Percentiles rank a stretch among this genome's conserved stretches.
phyloP scores from a whole-genome alignment of 2,888 invertebrate genomes.

The Octonoba sinensis region DNA sequence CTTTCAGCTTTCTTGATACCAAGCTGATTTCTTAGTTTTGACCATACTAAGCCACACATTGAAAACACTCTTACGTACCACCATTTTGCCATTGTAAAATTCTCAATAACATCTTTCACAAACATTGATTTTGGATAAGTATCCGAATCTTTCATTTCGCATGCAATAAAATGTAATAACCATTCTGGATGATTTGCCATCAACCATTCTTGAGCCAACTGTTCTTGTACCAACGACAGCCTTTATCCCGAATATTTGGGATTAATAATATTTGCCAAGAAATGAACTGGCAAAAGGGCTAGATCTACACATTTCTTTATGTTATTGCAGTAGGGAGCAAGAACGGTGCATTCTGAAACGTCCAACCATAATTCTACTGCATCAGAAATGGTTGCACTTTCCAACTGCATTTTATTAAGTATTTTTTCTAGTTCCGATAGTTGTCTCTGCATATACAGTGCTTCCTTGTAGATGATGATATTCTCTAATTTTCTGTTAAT shows the following conservation, averaged over 20 bases:
- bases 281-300: background rate
- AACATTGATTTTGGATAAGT: background rate
- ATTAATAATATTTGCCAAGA: background rate
- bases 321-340: background rate
- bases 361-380: background rate
- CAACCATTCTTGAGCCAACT: background rate
- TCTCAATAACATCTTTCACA: background rate
- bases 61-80: no score
- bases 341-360: background rate
- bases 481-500: background rate
- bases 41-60: no score
- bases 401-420: background rate
- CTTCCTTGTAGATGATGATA: background rate
- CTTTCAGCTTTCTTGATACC: no score
- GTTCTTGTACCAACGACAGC: background rate
- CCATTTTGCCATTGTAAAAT: background rate
- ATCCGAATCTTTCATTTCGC: background rate
- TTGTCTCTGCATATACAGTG: constrained; percentile 1
- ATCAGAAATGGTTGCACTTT: background rate
- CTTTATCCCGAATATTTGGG: background rate
- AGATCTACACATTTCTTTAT: background rate
- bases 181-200: background rate
- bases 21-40: no score
- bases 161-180: background rate
- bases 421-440: background rate